These are phyloP conservation scores for Augochlora pura DNA, from an alignment of 1,140 invertebrate species.

Conservation along the genomic window DNA sequence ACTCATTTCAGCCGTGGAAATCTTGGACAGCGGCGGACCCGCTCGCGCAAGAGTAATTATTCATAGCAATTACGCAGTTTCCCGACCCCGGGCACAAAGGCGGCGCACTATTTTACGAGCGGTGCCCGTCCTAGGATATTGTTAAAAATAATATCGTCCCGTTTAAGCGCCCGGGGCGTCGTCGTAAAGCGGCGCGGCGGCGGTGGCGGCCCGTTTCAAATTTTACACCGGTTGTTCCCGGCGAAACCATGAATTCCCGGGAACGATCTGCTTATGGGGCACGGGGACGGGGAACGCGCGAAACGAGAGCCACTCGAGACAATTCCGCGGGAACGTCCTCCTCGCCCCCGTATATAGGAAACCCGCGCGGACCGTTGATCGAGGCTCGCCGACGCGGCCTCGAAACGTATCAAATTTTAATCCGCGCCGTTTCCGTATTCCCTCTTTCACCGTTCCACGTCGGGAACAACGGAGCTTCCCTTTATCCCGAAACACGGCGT, in stretches of 20 bases:
- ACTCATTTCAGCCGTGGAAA: constrained; percentile 41
- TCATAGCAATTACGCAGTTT: constrained; percentile 53
- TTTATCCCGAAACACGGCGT: constrained; percentile 6
- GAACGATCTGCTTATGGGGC: neutral
- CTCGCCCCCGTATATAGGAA: too few species aligned
- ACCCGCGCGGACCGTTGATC: too few species aligned
- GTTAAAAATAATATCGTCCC: constrained; percentile 55
- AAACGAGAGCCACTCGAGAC: neutral
- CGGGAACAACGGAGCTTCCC: neutral
- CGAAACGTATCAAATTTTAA: neutral
- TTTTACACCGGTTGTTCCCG: constrained; percentile 14
- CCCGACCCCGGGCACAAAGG: constrained; percentile 49
- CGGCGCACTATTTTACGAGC: constrained; percentile 29
- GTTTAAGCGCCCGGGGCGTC: constrained; percentile 30
- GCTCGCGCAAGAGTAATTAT: constrained; percentile 46
- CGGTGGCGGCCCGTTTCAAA: neutral
- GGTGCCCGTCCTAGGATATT: constrained; percentile 25
- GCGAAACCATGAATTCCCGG: constrained; percentile 23
- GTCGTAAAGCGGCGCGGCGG: constrained; percentile 13
- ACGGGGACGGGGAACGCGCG: neutral
- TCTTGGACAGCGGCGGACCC: constrained; percentile 27
- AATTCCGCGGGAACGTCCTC: neutral
- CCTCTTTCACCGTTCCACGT: neutral
- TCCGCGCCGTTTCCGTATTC: neutral
- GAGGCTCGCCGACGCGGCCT: too few species aligned